Evolutionary conservation across 1,140 invertebrate species (phyloP).

Genomic region (Lethrus apterus): DNA sequence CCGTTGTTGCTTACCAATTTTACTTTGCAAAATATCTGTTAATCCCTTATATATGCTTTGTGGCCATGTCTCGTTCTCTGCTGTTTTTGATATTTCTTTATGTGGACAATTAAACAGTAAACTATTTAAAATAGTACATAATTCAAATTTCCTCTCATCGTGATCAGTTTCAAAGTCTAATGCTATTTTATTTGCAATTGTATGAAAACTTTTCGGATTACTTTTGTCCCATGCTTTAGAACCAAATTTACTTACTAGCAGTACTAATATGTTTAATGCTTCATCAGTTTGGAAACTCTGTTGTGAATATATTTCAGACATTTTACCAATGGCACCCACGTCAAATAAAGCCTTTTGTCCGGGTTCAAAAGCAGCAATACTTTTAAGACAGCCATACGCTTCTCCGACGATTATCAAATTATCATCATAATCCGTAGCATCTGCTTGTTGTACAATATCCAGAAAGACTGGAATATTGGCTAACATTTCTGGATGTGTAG

Average conservation of each 20-base stretch:
- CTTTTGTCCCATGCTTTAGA: slow-evolving; percentile 63
- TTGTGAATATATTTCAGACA: slow-evolving; percentile 76
- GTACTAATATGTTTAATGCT: slow-evolving; percentile 69
- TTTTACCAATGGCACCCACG: slow-evolving; percentile 66
- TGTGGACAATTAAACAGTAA: slow-evolving; percentile 66
- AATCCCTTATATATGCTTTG: slow-evolving; percentile 69
- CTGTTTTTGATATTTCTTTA: slow-evolving; percentile 51
- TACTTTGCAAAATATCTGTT: slow-evolving; percentile 74
- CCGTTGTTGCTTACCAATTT: slow-evolving; percentile 78
- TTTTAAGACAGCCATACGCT: slow-evolving; percentile 75
- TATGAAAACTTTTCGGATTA: slow-evolving; percentile 66
- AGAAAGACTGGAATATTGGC: slow-evolving; percentile 71
- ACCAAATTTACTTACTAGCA: slow-evolving; percentile 61
- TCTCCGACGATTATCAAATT: slow-evolving; percentile 82
- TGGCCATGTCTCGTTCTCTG: slow-evolving; percentile 68
- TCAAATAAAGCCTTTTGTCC: slow-evolving; percentile 70
- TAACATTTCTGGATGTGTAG: slow-evolving; percentile 73
- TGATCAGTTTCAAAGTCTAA: slow-evolving; percentile 82
- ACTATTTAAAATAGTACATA: slow-evolving; percentile 67
- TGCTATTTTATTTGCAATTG: slow-evolving; percentile 74
- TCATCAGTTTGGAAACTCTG: slow-evolving; percentile 83
- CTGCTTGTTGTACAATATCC: slow-evolving; percentile 71
- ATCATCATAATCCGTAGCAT: slow-evolving; percentile 75
- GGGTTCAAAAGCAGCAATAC: slow-evolving; percentile 62
- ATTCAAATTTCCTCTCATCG: slow-evolving; percentile 78